These are phyloP conservation scores for Mimachlamys varia DNA, from an alignment of 2,888 invertebrate genomes.

Conservation along the genomic window DNA sequence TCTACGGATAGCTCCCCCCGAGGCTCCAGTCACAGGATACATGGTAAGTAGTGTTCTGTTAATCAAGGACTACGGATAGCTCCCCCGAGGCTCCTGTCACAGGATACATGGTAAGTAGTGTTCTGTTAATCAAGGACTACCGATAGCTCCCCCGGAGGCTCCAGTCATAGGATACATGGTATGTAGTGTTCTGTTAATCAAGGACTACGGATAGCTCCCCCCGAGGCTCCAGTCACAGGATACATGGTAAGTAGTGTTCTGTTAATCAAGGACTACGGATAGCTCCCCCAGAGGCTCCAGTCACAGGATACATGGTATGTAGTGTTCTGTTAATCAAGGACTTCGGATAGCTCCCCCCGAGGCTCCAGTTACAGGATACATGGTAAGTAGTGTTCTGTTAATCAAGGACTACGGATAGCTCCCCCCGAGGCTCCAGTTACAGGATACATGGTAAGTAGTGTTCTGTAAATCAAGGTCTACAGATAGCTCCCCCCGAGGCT, in stretches of 20 bases:
- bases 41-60: conserved; percentile 77
- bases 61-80: conserved; percentile 83
- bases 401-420: conserved; percentile 83
- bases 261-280: conserved; percentile 82
- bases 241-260: conserved; percentile 80
- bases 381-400: conserved; percentile 75
- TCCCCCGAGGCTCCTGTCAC: conserved; percentile 83
- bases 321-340: conserved; percentile 77
- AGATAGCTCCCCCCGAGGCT: conserved; percentile 83
- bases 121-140: conserved; percentile 80
- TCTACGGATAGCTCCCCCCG: conserved; percentile 83
- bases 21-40: conserved; percentile 83
- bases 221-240: conserved; percentile 83
- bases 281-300: conserved; percentile 84
- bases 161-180: conserved; percentile 84
- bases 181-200: conserved; percentile 69
- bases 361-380: conserved; percentile 83
- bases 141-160: conserved; percentile 83
- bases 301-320: conserved; percentile 83
- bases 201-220: conserved; percentile 83
- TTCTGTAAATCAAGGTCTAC: conserved; percentile 81
- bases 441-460: conserved; percentile 82
- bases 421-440: conserved; percentile 84
- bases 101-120: conserved; percentile 82
- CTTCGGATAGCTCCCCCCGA: conserved; percentile 83